These are phyloP conservation scores for Montipora sp. DNA, from an alignment of 64 coral and sea anemone species.

Conservation along the genomic window DNA sequence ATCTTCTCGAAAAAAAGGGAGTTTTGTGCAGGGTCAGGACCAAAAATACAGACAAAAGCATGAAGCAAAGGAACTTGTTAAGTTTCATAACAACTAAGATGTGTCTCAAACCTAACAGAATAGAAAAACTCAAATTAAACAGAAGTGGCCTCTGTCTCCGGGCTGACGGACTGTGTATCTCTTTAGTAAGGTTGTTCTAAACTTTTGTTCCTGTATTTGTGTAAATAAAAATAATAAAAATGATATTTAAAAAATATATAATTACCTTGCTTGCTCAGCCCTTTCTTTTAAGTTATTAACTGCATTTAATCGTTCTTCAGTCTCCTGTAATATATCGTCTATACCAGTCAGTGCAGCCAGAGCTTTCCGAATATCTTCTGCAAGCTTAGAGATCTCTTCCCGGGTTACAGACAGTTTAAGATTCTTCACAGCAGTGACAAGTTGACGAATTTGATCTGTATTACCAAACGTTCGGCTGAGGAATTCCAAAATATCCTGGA, in stretches of 20 bases:
- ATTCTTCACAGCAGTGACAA: constrained; percentile 58
- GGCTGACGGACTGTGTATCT: no score
- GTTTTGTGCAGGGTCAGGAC: no score
- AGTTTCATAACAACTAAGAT: no score
- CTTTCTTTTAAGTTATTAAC: constrained; percentile 67
- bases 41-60: no score
- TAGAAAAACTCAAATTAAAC: no score
- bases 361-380: constrained; percentile 63
- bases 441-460: constrained; percentile 37
- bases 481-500: constrained; percentile 82
- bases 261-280: constrained; percentile 85
- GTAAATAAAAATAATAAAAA: no score
- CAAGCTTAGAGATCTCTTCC: constrained; percentile 72
- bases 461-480: constrained; percentile 59
- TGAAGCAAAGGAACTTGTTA: no score
- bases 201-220: no score
- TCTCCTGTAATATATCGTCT: constrained; percentile 79
- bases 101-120: no score
- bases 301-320: constrained; percentile 46
- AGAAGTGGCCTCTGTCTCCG: no score
- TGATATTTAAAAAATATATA: background rate
- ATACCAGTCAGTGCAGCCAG: constrained; percentile 64
- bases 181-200: no score
- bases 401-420: constrained; percentile 79
- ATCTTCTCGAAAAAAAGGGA: no score